Evolutionary conservation across 2,888 invertebrate species (phyloP).

Genomic region (Thysanoteuthis rhombus): DNA sequence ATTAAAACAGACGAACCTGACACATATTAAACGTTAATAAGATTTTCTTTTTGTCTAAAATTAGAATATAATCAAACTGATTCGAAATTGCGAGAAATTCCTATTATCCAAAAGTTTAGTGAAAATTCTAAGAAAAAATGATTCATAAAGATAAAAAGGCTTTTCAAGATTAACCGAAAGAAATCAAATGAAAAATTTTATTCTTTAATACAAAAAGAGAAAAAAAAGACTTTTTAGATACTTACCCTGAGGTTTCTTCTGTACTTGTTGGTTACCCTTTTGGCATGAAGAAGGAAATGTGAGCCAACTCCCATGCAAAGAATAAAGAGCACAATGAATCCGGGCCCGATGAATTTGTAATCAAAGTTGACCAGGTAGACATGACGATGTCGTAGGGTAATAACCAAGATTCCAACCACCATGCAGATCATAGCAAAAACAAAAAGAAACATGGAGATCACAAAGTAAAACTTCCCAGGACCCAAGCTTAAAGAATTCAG

Average conservation of each 20-base stretch:
- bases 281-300: constrained; percentile 49
- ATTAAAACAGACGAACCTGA: no score
- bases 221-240: no score
- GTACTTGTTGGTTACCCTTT: constrained; percentile 52
- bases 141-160: no score
- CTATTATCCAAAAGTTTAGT: no score
- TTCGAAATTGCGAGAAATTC: no score
- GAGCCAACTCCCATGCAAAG: constrained; percentile 45
- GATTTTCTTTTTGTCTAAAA: no score
- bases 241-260: constrained; percentile 56
- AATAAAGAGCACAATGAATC: constrained; percentile 50
- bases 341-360: constrained; percentile 55
- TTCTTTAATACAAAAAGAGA: no score
- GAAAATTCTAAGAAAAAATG: no score
- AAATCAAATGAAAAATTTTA: no score
- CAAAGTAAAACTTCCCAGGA: constrained; percentile 49
- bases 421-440: constrained; percentile 45
- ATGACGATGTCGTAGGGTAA: constrained; percentile 53
- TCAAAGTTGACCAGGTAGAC: constrained; percentile 58
- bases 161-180: no score
- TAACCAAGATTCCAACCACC: constrained; percentile 51
- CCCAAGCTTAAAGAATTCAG: constrained; percentile 55
- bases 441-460: constrained; percentile 42
- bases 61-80: no score
- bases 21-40: no score